Base-by-base conservation (phyloP, 2,113 vertebrate species). In the Chaetorhynchus papuensis region DNA sequence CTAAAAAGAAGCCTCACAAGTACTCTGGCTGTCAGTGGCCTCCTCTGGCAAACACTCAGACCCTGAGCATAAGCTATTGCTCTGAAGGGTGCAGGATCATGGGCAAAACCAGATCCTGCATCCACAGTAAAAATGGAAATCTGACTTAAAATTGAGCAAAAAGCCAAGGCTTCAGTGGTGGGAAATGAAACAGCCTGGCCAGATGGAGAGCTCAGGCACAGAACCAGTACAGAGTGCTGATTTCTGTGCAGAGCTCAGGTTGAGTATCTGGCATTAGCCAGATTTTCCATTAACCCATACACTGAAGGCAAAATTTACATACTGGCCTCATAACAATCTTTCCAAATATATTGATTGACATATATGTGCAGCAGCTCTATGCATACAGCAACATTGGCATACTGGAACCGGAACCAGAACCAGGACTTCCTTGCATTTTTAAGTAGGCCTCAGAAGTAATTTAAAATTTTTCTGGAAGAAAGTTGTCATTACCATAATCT, bases 11-110 rank as follows among this genome's bases (percentile, higher is more conserved):
- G 8, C 28, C 33, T 77, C 44, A 45, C 22, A 57, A 35, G 33
- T 10, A 3, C 10, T 47, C 47, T 45, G 7, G 2, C 23, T 42
- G 4, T 37, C 19, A 0, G 1, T 35, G 44, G 15, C 26, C 20
- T 7, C 13, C 35, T 76, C 66, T 17, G 39, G 30, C 49, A 56
- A 68, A 56, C 13, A 8, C 27, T 26, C 30, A 45, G 56, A 52
- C 22, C 15, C 14, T 33, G 15, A 65, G n/a, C 20, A 7, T 15
- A 64, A 42, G 12, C 12, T 16, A 7, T 19, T 39, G 24, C 41
- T 64, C 13, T 31, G 59, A 59, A 69, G 33, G 33, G 23, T 39
- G 37, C n/a, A 79, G 60, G n/a, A 28, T 39, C 23, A 13, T 5
- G 17, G 45, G 39, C 37, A 63, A 75, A 83, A 63, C 4, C 42